Conservation (phyloP, 2,888 invertebrate genomes). For the Resseliella maxima region DNA sequence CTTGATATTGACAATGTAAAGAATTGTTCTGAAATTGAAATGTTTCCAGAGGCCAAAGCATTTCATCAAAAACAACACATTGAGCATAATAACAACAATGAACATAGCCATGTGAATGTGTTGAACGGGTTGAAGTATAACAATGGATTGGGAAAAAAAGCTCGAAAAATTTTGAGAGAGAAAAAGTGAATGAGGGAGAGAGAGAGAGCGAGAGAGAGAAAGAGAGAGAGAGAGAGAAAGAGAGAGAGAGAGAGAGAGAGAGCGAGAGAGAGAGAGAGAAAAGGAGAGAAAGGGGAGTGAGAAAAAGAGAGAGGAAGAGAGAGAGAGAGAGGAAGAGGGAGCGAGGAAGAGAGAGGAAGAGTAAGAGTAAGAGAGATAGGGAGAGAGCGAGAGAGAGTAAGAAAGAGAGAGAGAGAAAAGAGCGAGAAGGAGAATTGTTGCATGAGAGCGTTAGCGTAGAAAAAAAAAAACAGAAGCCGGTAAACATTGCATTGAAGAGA, state of each 20-base stretch:
- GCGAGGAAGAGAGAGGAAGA: background rate
- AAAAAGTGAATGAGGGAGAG: too few species aligned
- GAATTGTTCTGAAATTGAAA: constrained; percentile 56
- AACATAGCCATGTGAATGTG: too few species aligned
- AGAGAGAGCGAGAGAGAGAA: too few species aligned
- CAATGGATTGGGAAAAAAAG: background rate
- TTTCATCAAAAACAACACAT: background rate
- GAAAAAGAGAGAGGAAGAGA: too few species aligned
- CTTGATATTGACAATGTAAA: constrained; percentile 56
- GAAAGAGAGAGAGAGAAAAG: background rate
- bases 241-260: too few species aligned
- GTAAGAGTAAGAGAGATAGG: too few species aligned
- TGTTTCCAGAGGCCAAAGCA: background rate
- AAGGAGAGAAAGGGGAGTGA: too few species aligned
- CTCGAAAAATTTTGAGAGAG: too few species aligned
- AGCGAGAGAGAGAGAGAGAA: background rate
- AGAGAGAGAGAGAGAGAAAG: background rate
- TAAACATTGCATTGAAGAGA: too few species aligned
- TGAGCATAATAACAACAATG: constrained; percentile 5
- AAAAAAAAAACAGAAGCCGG: too few species aligned
- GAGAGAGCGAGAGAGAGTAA: background rate
- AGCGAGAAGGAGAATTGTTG: background rate
- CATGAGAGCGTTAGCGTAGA: too few species aligned
- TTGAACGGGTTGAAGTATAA: too few species aligned
- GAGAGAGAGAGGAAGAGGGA: background rate